Evolutionary conservation across 2,888 invertebrate genomes (phyloP).

Genomic region (Atrina japonica): DNA sequence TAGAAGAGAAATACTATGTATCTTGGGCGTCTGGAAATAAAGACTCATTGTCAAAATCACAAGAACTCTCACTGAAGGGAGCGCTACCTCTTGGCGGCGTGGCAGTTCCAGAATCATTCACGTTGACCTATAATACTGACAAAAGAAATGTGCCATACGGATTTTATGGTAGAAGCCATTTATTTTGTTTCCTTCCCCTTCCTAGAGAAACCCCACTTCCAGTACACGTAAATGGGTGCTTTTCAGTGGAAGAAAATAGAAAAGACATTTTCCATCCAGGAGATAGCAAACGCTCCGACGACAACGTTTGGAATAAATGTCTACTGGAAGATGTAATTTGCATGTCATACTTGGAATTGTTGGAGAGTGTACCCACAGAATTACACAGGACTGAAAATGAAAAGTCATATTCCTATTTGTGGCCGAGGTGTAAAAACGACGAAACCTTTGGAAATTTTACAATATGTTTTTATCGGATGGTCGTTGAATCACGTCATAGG

Average conservation of each 20-base stretch:
- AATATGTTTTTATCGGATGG: constrained; percentile 36
- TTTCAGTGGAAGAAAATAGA: constrained; percentile 69
- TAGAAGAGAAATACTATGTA: too few species aligned
- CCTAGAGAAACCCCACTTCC: constrained; percentile 67
- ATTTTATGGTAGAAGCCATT: constrained; percentile 53
- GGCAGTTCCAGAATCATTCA: constrained; percentile 47
- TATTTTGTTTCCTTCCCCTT: constrained; percentile 77
- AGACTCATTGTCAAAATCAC: neutral
- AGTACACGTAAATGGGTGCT: constrained; percentile 75
- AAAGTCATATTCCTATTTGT: constrained; percentile 35
- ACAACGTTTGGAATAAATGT: constrained; percentile 30
- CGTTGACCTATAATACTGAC: constrained; percentile 8
- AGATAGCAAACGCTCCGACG: neutral
- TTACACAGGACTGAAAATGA: constrained; percentile 1
- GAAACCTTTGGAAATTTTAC: neutral
- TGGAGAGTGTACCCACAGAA: constrained; percentile 30
- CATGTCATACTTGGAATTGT: constrained; percentile 39
- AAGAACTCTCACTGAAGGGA: constrained; percentile 32
- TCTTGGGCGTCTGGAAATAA: neutral
- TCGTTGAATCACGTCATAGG: constrained; percentile 7
- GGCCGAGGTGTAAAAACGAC: constrained; percentile 26
- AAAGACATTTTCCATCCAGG: constrained; percentile 53
- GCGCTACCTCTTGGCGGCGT: constrained; percentile 64
- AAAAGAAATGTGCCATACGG: constrained; percentile 39
- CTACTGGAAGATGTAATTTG: constrained; percentile 16